Conservation (phyloP, 30 jellyfish, hydroid and myxozoan genomes). For the Sanderia malayensis region DNA sequence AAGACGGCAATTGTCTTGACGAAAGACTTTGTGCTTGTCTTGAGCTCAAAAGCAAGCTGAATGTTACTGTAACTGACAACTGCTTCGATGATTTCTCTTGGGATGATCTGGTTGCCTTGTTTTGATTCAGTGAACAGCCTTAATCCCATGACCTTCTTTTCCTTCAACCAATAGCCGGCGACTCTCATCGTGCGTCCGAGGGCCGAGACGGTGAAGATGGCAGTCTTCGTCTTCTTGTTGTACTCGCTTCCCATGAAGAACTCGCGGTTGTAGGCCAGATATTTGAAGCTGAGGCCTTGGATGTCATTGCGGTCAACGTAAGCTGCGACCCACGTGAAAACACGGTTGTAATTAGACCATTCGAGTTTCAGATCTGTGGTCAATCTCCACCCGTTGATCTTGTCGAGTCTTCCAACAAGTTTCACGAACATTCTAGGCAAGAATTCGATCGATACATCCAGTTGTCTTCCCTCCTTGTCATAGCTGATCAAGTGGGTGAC, state of each 20-base stretch:
- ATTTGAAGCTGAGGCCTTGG: slow-evolving; percentile 53
- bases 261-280: slow-evolving; percentile 31
- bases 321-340: slow-evolving; percentile 57
- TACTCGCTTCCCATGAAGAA: slow-evolving; percentile 47
- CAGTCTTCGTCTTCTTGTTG: slow-evolving; percentile 40
- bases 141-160: slow-evolving; percentile 31
- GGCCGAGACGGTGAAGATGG: slow-evolving; percentile 39
- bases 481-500: slow-evolving; percentile 72
- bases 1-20: slow-evolving; percentile 36
- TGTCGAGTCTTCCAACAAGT: slow-evolving; percentile 74
- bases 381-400: slow-evolving; percentile 67
- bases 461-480: slow-evolving; percentile 65
- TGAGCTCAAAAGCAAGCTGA: slow-evolving; percentile 35
- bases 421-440: slow-evolving; percentile 89
- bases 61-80: slow-evolving; percentile 28
- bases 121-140: slow-evolving; percentile 27
- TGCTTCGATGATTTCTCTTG: slow-evolving; percentile 50
- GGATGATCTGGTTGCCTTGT: slow-evolving; percentile 25
- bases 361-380: slow-evolving; percentile 73
- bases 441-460: slow-evolving; percentile 79
- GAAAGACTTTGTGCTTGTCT: slow-evolving; percentile 14
- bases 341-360: slow-evolving; percentile 76
- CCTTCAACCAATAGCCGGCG: slow-evolving; percentile 58
- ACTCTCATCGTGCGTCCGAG: slow-evolving; percentile 43
- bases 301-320: slow-evolving; percentile 43